Percentiles rank a stretch among this genome's conserved stretches.
Conservation (phyloP, 2,888 invertebrate species). For the Hyposoter didymator region DNA sequence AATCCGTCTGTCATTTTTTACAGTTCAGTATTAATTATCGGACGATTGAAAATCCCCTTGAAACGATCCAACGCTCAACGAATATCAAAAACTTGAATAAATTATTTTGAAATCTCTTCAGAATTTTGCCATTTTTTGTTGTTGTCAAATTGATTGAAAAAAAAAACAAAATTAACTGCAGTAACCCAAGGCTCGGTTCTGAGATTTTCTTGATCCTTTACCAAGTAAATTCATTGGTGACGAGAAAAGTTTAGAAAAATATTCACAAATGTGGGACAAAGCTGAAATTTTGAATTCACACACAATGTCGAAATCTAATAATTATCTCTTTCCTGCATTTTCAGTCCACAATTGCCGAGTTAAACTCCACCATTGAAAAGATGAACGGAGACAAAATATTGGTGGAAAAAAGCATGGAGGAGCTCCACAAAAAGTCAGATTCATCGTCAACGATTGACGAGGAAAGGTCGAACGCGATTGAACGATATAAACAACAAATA, state of each 20-base stretch:
- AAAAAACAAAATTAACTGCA: not conserved
- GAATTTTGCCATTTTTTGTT: too few species aligned
- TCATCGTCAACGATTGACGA: slow-evolving; percentile 68
- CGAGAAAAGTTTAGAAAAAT: not conserved
- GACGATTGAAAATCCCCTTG: too few species aligned
- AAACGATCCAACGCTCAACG: too few species aligned
- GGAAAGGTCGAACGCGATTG: slow-evolving; percentile 48
- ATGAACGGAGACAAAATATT: slow-evolving; percentile 66
- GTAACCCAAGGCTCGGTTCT: not conserved
- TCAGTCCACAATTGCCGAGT: slow-evolving; percentile 73
- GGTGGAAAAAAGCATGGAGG: slow-evolving; percentile 68
- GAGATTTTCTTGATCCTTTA: too few species aligned
- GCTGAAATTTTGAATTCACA: not conserved
- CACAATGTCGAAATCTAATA: not conserved
- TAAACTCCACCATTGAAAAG: slow-evolving; percentile 71
- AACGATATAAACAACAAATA: slow-evolving; percentile 71
- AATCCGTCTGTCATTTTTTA: too few species aligned
- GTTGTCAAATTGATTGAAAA: too few species aligned
- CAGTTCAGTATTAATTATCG: too few species aligned
- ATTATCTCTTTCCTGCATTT: slow-evolving; percentile 35
- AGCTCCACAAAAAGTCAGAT: slow-evolving; percentile 70
- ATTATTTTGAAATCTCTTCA: too few species aligned
- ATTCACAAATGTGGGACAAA: not conserved
- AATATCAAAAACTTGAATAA: too few species aligned
- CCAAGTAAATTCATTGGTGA: too few species aligned